Conservation (phyloP, 2,797 vertebrate genomes). For the Brotula barbata region DNA sequence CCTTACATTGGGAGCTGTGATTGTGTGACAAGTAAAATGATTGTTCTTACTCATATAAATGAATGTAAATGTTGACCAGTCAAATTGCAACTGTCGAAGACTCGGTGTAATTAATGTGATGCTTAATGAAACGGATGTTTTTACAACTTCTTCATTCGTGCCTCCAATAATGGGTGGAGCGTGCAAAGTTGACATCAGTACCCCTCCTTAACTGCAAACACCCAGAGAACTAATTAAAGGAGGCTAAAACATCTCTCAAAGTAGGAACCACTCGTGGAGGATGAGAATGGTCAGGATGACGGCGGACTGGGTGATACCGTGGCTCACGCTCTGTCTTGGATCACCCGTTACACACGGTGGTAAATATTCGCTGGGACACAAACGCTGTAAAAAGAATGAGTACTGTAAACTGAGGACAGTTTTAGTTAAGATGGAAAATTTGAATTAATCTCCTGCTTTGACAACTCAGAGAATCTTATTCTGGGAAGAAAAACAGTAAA, state of each 20-base stretch:
- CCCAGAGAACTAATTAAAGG: slow-evolving; percentile 32
- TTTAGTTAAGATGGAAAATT: background rate
- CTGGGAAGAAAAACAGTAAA: background rate
- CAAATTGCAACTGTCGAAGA: background rate
- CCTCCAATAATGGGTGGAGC: no score
- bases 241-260: slow-evolving; percentile 15
- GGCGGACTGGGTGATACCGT: slow-evolving; percentile 49
- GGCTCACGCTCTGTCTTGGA: slow-evolving; percentile 52
- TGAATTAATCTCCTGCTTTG: background rate
- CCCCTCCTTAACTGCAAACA: slow-evolving; percentile 68
- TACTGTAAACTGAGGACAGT: background rate
- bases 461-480: background rate
- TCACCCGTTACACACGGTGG: slow-evolving; percentile 22
- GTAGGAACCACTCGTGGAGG: slow-evolving; percentile 2
- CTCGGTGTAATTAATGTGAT: background rate
- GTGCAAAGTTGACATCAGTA: no score
- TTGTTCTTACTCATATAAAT: background rate
- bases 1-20: background rate
- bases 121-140: slow-evolving; percentile 21
- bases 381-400: background rate
- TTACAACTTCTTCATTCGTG: slow-evolving; percentile 19
- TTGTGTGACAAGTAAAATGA: background rate
- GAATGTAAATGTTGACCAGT: background rate
- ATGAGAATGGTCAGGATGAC: slow-evolving; percentile 47
- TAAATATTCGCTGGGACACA: slow-evolving; percentile 13